Conservation (phyloP, 2,113 vertebrate genomes). For the Xiphias gladius region DNA sequence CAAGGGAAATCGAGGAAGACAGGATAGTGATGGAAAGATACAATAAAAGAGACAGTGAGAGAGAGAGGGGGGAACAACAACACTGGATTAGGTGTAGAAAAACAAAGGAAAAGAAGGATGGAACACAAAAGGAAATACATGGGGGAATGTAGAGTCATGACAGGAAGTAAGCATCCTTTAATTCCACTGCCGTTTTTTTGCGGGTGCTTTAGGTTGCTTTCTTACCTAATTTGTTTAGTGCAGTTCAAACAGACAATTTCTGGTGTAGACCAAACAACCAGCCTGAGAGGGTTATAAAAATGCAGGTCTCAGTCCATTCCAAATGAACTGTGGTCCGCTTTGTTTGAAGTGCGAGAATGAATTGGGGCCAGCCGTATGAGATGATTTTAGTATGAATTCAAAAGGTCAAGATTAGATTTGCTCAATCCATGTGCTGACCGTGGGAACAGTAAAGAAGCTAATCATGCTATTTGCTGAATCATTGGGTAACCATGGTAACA, state of each 20-base stretch:
- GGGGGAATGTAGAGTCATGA: neutral
- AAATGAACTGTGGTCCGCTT: neutral
- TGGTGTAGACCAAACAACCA: neutral
- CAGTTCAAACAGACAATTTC: no score
- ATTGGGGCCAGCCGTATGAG: neutral
- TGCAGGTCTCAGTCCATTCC: neutral
- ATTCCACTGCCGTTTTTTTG: neutral
- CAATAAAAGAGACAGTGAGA: neutral
- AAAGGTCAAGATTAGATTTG: neutral
- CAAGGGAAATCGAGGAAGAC: slow-evolving; percentile 29
- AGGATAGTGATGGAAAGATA: slow-evolving; percentile 17
- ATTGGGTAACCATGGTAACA: neutral
- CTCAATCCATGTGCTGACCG: neutral
- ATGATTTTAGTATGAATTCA: neutral
- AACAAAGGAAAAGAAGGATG: neutral
- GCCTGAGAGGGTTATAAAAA: neutral
- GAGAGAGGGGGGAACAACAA: neutral
- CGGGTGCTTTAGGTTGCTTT: neutral
- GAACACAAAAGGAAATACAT: neutral
- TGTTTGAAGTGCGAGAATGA: neutral
- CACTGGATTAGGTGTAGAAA: slow-evolving; percentile 4
- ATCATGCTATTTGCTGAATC: no score
- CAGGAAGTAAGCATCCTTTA: neutral
- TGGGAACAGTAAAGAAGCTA: neutral
- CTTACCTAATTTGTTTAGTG: neutral